These are phyloP conservation scores for Psittacula echo DNA, from an alignment of 2,797 vertebrate genomes.

Conservation along the genomic window DNA sequence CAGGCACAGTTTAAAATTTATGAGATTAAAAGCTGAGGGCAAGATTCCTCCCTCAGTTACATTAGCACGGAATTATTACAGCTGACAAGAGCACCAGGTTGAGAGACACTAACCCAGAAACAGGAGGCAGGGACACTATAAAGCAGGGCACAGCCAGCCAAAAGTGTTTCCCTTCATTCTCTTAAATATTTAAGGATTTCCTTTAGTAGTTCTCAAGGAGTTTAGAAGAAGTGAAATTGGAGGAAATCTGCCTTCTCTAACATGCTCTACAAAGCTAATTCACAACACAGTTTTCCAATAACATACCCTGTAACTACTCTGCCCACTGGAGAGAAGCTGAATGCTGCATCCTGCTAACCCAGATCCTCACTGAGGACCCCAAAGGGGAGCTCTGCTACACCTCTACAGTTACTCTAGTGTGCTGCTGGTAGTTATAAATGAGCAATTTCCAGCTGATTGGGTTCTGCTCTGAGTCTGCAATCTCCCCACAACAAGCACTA, in stretches of 20 bases:
- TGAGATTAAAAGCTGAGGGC: background rate
- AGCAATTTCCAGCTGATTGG: background rate
- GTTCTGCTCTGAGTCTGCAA: background rate
- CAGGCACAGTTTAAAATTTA: background rate
- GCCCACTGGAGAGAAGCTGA: background rate
- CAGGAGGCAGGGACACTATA: background rate
- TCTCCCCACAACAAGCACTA: fast-evolving
- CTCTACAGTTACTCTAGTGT: background rate
- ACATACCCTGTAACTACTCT: background rate
- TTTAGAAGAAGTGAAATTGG: background rate
- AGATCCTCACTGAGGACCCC: background rate
- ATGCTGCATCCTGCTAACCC: background rate
- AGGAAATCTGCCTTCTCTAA: background rate
- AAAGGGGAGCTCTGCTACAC: background rate
- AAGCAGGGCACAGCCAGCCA: background rate
- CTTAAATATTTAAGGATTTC: background rate
- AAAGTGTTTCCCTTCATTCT: background rate
- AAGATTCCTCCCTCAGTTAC: background rate
- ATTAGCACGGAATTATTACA: background rate
- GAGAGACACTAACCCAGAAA: background rate
- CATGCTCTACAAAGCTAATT: background rate
- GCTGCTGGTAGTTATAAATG: background rate
- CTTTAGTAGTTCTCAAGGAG: background rate
- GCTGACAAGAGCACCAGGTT: background rate
- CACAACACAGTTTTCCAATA: background rate